These are phyloP conservation scores for Busseola fusca DNA, from an alignment of 2,888 invertebrate species.

Conservation along the genomic window DNA sequence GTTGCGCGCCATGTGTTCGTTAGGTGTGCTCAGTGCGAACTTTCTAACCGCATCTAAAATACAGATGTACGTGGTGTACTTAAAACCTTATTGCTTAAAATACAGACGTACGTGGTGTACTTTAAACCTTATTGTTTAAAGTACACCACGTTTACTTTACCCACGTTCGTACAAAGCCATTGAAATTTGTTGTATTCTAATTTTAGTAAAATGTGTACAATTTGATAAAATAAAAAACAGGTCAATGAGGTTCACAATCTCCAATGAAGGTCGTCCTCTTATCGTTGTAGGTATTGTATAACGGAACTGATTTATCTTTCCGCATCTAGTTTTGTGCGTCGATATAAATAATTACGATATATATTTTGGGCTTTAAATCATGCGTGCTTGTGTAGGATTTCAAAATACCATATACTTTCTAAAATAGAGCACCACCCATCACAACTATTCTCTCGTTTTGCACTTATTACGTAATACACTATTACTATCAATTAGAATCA, in stretches of 20 bases:
- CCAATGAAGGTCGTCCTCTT: constrained; percentile 49
- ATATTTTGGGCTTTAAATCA: neutral
- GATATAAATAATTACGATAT: constrained; percentile 7
- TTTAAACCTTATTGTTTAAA: too few species aligned
- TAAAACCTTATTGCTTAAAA: too few species aligned
- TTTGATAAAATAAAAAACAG: constrained; percentile 43
- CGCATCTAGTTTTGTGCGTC: constrained; percentile 29
- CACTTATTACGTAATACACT: too few species aligned
- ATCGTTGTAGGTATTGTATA: constrained; percentile 38
- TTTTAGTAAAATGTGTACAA: constrained; percentile 23
- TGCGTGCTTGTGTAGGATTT: neutral
- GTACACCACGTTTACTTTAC: too few species aligned
- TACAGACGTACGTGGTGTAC: too few species aligned
- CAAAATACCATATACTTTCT: neutral
- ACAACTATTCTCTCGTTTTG: neutral
- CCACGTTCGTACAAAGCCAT: neutral
- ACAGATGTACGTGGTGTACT: neutral
- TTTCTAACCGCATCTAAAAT: neutral
- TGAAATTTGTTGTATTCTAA: neutral
- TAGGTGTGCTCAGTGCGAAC: neutral
- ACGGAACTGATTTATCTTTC: constrained; percentile 42
- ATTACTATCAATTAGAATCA: too few species aligned
- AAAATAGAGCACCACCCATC: neutral
- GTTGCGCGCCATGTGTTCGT: neutral
- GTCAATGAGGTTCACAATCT: constrained; percentile 51